A percentile compares a stretch with the other conserved stretches of the same genome.
Evolutionary conservation across 1,140 invertebrate genomes (phyloP).

Genomic region (Hermetia illucens): DNA sequence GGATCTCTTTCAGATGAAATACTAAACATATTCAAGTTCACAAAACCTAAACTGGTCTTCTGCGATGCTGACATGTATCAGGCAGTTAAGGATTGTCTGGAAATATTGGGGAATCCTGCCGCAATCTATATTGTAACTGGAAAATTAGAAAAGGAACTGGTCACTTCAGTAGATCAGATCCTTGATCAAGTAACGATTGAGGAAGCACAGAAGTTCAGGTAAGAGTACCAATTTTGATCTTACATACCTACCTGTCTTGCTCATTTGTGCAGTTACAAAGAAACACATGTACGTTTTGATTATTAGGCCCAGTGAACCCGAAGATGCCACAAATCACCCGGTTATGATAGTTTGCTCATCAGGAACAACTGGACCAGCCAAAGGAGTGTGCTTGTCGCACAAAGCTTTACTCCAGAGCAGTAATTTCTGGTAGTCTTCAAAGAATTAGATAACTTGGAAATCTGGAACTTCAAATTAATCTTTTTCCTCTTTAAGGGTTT

Average conservation of each 20-base stretch:
- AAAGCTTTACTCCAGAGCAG: slow-evolving; percentile 20
- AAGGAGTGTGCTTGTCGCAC: slow-evolving; percentile 60
- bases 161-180: background rate
- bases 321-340: slow-evolving; percentile 21
- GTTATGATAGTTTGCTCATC: slow-evolving; percentile 39
- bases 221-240: too few species aligned
- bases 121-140: background rate
- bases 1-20: slow-evolving; percentile 13
- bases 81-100: slow-evolving; percentile 10
- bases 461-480: too few species aligned
- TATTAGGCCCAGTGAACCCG: too few species aligned
- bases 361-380: slow-evolving; percentile 63
- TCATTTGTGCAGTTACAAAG: too few species aligned
- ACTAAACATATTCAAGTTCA: slow-evolving; percentile 19
- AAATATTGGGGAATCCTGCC: background rate
- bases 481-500: slow-evolving; percentile 10
- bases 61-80: slow-evolving; percentile 22
- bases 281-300: too few species aligned
- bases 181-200: background rate
- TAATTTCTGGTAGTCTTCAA: too few species aligned
- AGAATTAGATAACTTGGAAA: too few species aligned
- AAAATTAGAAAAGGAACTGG: slow-evolving; percentile 8
- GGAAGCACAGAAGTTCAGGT: background rate
- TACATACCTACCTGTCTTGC: too few species aligned
- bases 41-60: slow-evolving; percentile 21